phyloP scores from a whole-genome alignment of 2,113 vertebrate genomes.

The Canis aureus region DNA sequence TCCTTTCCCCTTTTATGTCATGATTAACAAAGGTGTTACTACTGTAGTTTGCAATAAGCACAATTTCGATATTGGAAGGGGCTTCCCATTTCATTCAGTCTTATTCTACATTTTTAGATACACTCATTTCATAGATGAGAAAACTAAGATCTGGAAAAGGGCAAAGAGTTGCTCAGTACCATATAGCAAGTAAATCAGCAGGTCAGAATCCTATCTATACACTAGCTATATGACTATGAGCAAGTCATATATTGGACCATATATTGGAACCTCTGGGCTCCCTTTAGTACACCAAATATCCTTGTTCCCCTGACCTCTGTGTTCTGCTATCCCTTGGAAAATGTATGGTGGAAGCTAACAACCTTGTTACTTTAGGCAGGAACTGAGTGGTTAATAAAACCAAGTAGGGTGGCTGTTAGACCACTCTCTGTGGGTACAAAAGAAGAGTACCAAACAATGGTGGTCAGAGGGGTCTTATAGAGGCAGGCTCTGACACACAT shows the following conservation, averaged over 20 bases:
- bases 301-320: not conserved
- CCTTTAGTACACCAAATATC: not conserved
- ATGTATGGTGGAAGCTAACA: not conserved
- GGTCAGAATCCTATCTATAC: not conserved
- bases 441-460: not conserved
- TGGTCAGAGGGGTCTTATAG: not conserved
- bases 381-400: slow-evolving; percentile 20
- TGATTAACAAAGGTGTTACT: slow-evolving; percentile 3
- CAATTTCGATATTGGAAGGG: not conserved
- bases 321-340: slow-evolving; percentile 29
- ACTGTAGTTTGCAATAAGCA: not conserved
- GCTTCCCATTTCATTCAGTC: not conserved
- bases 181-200: not conserved
- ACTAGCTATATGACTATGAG: not conserved
- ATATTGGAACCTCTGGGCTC: not conserved
- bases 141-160: not conserved
- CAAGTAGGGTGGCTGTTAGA: not conserved
- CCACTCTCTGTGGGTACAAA: not conserved
- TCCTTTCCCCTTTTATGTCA: slow-evolving; percentile 6
- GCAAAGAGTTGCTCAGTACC: not conserved
- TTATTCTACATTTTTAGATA: not conserved
- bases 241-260: not conserved
- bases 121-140: not conserved
- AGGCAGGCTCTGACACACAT: not conserved
- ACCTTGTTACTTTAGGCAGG: not conserved